Conservation (phyloP, 2,113 vertebrate genomes). For the Neogale vison region DNA sequence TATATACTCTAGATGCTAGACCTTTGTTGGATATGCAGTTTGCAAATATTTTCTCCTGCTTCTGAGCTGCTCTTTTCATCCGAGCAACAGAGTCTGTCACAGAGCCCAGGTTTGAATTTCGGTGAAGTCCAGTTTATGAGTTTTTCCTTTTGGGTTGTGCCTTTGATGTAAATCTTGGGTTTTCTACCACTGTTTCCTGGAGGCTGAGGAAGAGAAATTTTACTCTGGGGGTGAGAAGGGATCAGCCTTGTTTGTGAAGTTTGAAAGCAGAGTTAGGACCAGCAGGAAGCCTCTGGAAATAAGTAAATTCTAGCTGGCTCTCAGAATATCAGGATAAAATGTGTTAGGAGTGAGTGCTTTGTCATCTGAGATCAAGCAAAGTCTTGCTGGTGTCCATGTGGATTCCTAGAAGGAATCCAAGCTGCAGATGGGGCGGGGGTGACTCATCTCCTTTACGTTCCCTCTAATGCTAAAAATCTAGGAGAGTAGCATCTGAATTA, state of each 20-base stretch:
- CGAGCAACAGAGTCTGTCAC: background rate
- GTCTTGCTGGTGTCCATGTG: background rate
- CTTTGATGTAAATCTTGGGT: background rate
- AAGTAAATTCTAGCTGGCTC: background rate
- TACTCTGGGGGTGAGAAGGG: background rate
- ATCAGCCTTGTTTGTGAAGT: background rate
- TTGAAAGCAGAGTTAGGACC: background rate
- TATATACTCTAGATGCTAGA: background rate
- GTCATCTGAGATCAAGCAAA: background rate
- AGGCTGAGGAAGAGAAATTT: background rate
- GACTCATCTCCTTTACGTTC: background rate
- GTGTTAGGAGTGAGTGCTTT: background rate
- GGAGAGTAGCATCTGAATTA: background rate
- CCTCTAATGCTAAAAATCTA: background rate
- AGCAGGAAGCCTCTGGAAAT: background rate
- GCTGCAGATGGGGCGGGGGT: background rate
- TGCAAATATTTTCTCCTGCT: background rate
- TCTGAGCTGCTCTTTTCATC: background rate
- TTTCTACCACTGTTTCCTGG: background rate
- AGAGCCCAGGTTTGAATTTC: background rate
- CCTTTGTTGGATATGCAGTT: background rate
- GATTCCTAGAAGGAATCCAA: background rate
- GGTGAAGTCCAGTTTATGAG: background rate
- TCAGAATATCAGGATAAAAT: background rate
- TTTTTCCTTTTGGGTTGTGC: background rate